Base-by-base conservation (phyloP, 2,113 vertebrate species). In the Pelecanus crispus region DNA sequence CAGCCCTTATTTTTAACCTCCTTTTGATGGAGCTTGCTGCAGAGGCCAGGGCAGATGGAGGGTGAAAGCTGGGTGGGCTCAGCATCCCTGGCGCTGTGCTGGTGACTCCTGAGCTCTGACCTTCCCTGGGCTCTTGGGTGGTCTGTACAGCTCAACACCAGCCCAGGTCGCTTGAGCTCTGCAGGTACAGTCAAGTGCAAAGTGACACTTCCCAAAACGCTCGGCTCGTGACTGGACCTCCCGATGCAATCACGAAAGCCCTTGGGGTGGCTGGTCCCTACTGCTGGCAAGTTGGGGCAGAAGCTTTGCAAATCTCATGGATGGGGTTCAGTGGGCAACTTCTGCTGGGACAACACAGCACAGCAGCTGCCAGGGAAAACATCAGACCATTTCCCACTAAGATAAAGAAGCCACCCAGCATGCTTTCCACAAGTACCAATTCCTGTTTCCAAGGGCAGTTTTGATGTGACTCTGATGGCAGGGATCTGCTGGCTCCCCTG, bases 161-260 rank as follows among this genome's bases (percentile, higher is more conserved):
- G n/a, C 74, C n/a, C 2, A 2, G 52, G n/a, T 42, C 0, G 0
- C 49, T 65, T 83, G 26, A 77, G 66, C 15, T 92, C 79, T 56
- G 52, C 75, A 79, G 32, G 28, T 28, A 53, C 47, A 80, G 56
- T n/a, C 25, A 47, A 47, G 34, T 29, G 29, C 44, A 56, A 77
- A 61, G 20, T 10, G 29, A 85, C 5, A 16, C 22, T 50, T 75
- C 50, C 62, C 38, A 47, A 59, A 68, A 82, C 61, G 15, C 20
- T 56, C 10, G 6, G n/a, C 42, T 79, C 0, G 0, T 36, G 32
- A 19, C 13, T 81, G 32, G 58, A 49, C 47, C 34, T 78, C 53
- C 17, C 0, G 0, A 17, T 9, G 34, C 24, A 81, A 25, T 12
- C 63, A 36, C 0, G 0, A 63, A 56, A 88, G 28, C 38, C 29